Conservation (phyloP, 2,797 vertebrate genomes). For the Taenioides sp. region DNA sequence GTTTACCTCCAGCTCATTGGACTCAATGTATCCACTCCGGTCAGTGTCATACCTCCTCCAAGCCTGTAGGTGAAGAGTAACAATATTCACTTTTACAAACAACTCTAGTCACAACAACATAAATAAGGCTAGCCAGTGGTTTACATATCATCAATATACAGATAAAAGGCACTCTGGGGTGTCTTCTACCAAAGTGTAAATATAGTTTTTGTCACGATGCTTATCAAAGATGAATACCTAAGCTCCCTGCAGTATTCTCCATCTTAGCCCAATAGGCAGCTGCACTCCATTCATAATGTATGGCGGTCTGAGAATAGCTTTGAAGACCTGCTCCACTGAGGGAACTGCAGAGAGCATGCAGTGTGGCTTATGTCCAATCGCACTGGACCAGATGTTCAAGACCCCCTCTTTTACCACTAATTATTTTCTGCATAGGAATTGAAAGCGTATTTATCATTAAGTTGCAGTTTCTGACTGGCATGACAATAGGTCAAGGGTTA, state of each 20-base stretch:
- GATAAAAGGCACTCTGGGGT: neutral
- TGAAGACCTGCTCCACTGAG: slow-evolving; percentile 50
- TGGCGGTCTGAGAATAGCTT: slow-evolving; percentile 74
- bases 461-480: neutral
- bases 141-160: neutral
- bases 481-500: neutral
- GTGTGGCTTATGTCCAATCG: slow-evolving; percentile 9
- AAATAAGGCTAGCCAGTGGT: neutral
- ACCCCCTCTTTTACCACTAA: slow-evolving; percentile 22
- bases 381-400: slow-evolving; percentile 21
- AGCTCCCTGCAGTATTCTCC: slow-evolving; percentile 46
- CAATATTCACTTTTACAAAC: slow-evolving; percentile 14
- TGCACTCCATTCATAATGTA: slow-evolving; percentile 76
- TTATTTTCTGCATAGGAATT: slow-evolving; percentile 25
- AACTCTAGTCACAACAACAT: neutral
- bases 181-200: slow-evolving; percentile 40
- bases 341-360: slow-evolving; percentile 5
- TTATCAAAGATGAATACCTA: slow-evolving; percentile 66
- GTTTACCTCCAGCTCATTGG: slow-evolving; percentile 94
- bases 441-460: neutral
- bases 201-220: slow-evolving; percentile 49
- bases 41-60: slow-evolving; percentile 95
- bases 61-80: slow-evolving; percentile 73
- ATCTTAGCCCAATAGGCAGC: slow-evolving; percentile 51
- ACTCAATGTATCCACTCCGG: slow-evolving; percentile 95